These are phyloP conservation scores for Linurgus olivaceus DNA, from an alignment of 2,797 vertebrate species.

Conservation along the genomic window DNA sequence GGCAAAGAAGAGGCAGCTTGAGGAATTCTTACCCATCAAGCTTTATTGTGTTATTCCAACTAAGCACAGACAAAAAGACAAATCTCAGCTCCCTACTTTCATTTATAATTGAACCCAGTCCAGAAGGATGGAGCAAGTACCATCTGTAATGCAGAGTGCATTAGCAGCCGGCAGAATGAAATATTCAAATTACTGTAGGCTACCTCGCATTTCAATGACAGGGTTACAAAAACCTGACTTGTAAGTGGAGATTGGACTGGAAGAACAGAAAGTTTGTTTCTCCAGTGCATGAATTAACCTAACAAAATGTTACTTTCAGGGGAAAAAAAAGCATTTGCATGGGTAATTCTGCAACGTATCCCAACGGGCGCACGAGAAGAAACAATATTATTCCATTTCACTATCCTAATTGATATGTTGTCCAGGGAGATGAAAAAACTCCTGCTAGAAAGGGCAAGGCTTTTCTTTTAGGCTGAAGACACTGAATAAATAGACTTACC, in stretches of 20 bases:
- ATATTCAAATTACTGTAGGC: constrained; percentile 82
- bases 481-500: not conserved
- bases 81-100: constrained; percentile 81
- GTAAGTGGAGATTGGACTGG: constrained; percentile 49
- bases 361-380: not conserved
- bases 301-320: constrained; percentile 54
- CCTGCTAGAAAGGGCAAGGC: not conserved
- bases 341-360: constrained; percentile 12
- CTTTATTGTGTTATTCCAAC: constrained; percentile 80
- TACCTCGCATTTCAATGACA: constrained; percentile 76
- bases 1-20: constrained; percentile 62
- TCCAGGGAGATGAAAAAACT: not conserved
- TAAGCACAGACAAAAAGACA: constrained; percentile 83
- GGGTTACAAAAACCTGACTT: constrained; percentile 72
- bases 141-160: constrained; percentile 77
- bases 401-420: constrained; percentile 27
- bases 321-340: not conserved
- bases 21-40: constrained; percentile 76
- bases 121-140: constrained; percentile 77
- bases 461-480: not conserved
- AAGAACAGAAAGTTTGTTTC: constrained; percentile 68
- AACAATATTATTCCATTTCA: constrained; percentile 30
- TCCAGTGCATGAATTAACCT: constrained; percentile 47
- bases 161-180: constrained; percentile 79
- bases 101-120: constrained; percentile 82